Evolutionary conservation across 2,888 invertebrate species (phyloP).

Genomic region (Parnassius apollo): DNA sequence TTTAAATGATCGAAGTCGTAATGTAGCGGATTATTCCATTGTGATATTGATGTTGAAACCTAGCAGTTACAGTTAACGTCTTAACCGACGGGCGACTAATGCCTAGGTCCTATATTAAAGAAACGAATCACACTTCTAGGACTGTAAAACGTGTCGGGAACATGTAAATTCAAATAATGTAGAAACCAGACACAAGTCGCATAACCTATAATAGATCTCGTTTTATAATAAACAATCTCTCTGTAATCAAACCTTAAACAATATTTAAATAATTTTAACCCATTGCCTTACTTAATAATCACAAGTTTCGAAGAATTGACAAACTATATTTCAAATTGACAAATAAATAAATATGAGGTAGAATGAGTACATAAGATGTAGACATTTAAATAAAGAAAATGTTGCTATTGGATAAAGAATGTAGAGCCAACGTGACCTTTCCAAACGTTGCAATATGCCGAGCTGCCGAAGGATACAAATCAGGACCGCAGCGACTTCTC

Average conservation of each 20-base stretch:
- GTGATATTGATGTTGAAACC: slow-evolving; percentile 7
- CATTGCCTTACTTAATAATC: neutral
- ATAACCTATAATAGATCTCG: neutral
- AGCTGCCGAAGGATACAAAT: too few species aligned
- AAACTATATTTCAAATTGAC: slow-evolving; percentile 38
- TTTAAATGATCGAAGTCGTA: neutral
- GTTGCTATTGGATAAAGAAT: neutral
- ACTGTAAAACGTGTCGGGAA: too few species aligned
- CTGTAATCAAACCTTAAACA: neutral
- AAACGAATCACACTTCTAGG: too few species aligned
- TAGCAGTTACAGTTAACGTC: too few species aligned
- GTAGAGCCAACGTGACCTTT: neutral
- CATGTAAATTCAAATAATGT: neutral
- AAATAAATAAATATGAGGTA: slow-evolving; percentile 35
- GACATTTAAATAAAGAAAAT: neutral
- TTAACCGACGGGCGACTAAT: too few species aligned
- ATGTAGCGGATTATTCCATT: neutral
- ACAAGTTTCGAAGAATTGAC: slow-evolving; percentile 37
- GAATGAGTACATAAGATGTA: slow-evolving; percentile 25
- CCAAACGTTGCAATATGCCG: too few species aligned
- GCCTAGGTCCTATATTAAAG: too few species aligned
- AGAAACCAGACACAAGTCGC: neutral
- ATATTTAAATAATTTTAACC: neutral
- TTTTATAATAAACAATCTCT: slow-evolving; percentile 4
- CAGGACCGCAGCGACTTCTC: too few species aligned